Evolutionary conservation across 2,113 vertebrate species (phyloP).

Genomic region (Etheostoma spectabile): DNA sequence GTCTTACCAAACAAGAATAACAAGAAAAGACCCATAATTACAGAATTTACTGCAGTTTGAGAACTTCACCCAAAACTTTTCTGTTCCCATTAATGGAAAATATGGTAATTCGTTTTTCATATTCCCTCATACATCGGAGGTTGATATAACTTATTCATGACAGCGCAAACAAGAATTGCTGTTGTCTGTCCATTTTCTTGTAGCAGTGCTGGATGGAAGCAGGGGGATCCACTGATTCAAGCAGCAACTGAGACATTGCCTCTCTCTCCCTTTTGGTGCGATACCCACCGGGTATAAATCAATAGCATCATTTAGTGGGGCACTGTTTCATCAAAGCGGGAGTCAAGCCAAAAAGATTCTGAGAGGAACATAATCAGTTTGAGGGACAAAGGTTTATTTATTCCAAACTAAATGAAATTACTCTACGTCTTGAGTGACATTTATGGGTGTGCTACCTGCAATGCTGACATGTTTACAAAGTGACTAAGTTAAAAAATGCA

Average conservation of each 20-base stretch:
- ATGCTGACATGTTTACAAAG: constrained; percentile 80
- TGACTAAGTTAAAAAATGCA: constrained; percentile 44
- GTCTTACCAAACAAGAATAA: constrained; percentile 77
- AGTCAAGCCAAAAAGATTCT: constrained; percentile 76
- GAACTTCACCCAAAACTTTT: constrained; percentile 77
- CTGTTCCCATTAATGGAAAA: constrained; percentile 82
- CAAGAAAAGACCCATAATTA: constrained; percentile 80
- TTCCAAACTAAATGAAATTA: constrained; percentile 83
- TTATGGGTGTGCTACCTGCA: constrained; percentile 72
- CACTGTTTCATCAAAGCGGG: constrained; percentile 80
- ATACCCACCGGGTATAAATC: constrained; percentile 78
- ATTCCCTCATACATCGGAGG: constrained; percentile 71
- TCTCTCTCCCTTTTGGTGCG: constrained; percentile 33
- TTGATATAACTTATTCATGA: constrained; percentile 83
- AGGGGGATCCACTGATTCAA: constrained; percentile 42
- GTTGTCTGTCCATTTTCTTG: constrained; percentile 75
- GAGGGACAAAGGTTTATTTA: constrained; percentile 80
- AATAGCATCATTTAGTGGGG: constrained; percentile 77
- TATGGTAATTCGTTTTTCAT: constrained; percentile 82
- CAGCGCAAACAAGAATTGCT: constrained; percentile 70
- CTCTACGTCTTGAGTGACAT: constrained; percentile 73
- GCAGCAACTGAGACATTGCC: constrained; percentile 57
- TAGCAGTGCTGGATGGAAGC: constrained; percentile 37
- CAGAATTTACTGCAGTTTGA: constrained; percentile 79
- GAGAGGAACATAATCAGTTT: constrained; percentile 77